Conservation (phyloP, 2,797 vertebrate species). For the Champsocephalus esox region DNA sequence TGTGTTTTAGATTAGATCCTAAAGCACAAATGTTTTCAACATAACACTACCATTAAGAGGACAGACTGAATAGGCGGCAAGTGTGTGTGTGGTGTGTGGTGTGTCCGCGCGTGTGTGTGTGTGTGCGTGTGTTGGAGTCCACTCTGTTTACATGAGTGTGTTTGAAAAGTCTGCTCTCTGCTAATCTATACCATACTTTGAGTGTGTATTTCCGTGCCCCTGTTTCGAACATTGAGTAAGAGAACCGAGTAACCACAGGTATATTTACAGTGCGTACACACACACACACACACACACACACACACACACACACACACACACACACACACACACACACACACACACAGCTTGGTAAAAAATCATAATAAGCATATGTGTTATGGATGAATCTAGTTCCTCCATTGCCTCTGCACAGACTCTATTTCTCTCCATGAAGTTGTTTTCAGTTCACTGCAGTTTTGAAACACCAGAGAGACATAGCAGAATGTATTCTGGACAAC, state of each 20-base stretch:
- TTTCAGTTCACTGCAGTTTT: slow-evolving; percentile 28
- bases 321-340: slow-evolving; percentile 12
- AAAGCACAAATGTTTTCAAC: slow-evolving; percentile 48
- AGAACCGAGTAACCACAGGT: slow-evolving; percentile 14
- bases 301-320: slow-evolving; percentile 23
- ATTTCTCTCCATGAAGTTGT: slow-evolving; percentile 10
- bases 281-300: neutral
- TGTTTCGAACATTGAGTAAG: slow-evolving; percentile 24
- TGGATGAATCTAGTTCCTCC: slow-evolving; percentile 54
- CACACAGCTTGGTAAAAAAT: slow-evolving; percentile 42
- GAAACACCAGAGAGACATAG: neutral
- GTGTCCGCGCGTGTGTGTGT: neutral
- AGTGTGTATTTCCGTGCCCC: slow-evolving; percentile 24
- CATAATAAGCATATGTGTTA: slow-evolving; percentile 67
- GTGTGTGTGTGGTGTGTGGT: slow-evolving; percentile 3
- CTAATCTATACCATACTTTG: slow-evolving; percentile 58
- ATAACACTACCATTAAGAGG: slow-evolving; percentile 39
- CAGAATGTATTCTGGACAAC: neutral
- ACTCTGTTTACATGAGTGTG: slow-evolving; percentile 54
- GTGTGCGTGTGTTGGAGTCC: slow-evolving; percentile 3
- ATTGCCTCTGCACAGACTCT: slow-evolving; percentile 18
- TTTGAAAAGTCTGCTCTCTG: slow-evolving; percentile 46
- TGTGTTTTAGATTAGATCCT: slow-evolving; percentile 49
- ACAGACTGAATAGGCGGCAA: neutral
- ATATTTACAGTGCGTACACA: neutral